Base-by-base conservation (phyloP, 2,888 invertebrate genomes). In the Aspidiotus rigidus region DNA sequence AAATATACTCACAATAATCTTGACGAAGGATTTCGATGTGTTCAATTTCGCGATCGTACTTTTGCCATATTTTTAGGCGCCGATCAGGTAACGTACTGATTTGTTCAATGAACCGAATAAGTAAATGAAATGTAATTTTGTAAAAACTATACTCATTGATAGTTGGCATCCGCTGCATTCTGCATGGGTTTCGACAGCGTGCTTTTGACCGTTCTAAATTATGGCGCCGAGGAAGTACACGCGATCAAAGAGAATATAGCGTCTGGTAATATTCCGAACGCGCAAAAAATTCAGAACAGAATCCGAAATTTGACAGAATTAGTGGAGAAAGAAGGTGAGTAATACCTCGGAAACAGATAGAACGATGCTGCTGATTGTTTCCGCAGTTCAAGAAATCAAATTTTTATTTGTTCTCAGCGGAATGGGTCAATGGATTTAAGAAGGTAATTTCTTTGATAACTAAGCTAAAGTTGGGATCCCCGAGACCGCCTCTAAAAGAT, bases 1-100 rank as follows among this genome's bases (percentile, higher is more conserved):
- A 93, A 93, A 77, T 91, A 87, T 76, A 91, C 92, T 0, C 86
- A 87, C 10, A 83, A 83, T 54, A 84, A 87, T 75, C 79, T 91
- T 61, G 83, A 84, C 66, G 87, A 88, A 82, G 57, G 67, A 40
- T 74, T 86, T 86, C 2, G 74, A 85, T 6, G 79, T 80, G 66
- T 80, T 80, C 0, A 76, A 82, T 49, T 80, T 15, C 49, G 16
- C 11, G 41, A 71, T n/a, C 70, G 71, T 16, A 72, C 71, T 17
- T 72, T 73, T 40, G 71, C 72, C n/a, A 71, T 74, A 16, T 74
- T 74, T 62, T 72, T 75, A 11, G 75, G 75, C 83, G 74, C 74
- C 64, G 88, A 89, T 76, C 83, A 84, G 75, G 87, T 87, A 77
- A 79, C 78, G 60, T 64, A 70, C 69, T 66, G 44, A 66, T 72